Evolutionary conservation across 2,888 invertebrate species (phyloP), one percentile per base, ranked within the genome.

Genomic region (Ecdyonurus torrentis): DNA sequence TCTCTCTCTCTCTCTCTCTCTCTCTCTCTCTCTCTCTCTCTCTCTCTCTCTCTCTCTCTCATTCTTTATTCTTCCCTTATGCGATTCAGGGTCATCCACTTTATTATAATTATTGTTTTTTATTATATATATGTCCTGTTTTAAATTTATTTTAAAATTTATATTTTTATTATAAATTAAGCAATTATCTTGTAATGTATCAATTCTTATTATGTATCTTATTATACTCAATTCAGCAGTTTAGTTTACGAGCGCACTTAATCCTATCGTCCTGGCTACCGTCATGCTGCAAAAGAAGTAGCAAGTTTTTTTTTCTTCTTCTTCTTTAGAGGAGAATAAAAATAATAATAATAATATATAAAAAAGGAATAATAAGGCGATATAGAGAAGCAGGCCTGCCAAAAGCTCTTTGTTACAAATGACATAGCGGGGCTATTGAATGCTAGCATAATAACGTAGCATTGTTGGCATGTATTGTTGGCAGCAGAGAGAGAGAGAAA

Each of bases 371-470:
- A 55, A 55, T 55, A 55, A 55, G 55, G 55, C 55, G 55, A 55
- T 55, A 22, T 55, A 55, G 22, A 55, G 55, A 55, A 55, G 55
- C 55, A 55, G 55, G 55, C 55, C 55, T 55, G 55, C 55, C n/a
- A 55, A 55, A 55, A 55, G 55, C 55, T n/a, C 55, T 55, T 55
- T 55, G 55, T 55, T 55, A 55, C 55, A 55, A 55, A 55, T 55
- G 55, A 55, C 55, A 55, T 55, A 55, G 55, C 55, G 55, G 22
- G n/a, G 55, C 55, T 55, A 55, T 55, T 55, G 55, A 55, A 55
- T 55, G 55, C 55, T 55, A 22, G 55, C 55, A 55, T 55, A 55
- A 55, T 55, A 55, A 55, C 55, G 55, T 55, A 22, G 55, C 55
- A 55, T 55, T 55, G 55, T 55, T 55, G 55, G 55, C 55, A 10